Evolutionary conservation across 2,888 invertebrate genomes (phyloP).

Genomic region (Silvanus unidentatus): DNA sequence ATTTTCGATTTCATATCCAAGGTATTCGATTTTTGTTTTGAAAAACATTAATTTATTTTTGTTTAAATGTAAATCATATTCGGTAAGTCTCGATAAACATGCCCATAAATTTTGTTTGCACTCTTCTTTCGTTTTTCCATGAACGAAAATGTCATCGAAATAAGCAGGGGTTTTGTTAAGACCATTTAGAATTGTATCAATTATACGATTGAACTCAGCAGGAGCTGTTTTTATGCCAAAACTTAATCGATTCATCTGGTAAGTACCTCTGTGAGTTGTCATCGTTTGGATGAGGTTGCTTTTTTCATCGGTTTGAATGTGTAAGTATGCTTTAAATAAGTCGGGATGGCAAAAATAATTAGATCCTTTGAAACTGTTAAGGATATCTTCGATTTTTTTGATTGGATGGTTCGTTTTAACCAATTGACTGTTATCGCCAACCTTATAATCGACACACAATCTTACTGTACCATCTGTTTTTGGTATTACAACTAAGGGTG

Average conservation of each 20-base stretch:
- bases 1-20: slow-evolving; percentile 8
- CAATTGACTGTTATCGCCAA: slow-evolving; percentile 11
- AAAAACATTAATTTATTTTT: slow-evolving; percentile 11
- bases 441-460: slow-evolving; percentile 24
- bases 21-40: slow-evolving; percentile 10
- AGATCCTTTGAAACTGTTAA: slow-evolving; percentile 21
- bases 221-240: too few species aligned
- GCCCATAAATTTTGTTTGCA: neutral
- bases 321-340: too few species aligned
- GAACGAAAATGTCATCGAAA: slow-evolving; percentile 17
- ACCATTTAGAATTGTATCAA: too few species aligned
- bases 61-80: slow-evolving; percentile 9
- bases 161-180: too few species aligned
- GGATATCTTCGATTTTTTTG: slow-evolving; percentile 19
- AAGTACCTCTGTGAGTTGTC: too few species aligned
- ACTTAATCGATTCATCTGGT: too few species aligned
- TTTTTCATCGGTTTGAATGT: too few species aligned
- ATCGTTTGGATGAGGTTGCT: too few species aligned
- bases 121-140: slow-evolving; percentile 14
- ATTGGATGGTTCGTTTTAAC: slow-evolving; percentile 18
- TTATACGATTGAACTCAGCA: too few species aligned
- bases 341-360: too few species aligned
- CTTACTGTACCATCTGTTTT: slow-evolving; percentile 4
- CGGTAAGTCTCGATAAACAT: neutral
- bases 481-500: too few species aligned